Base-by-base conservation (phyloP, 2,888 invertebrate species). In the Drosophila falleni region DNA sequence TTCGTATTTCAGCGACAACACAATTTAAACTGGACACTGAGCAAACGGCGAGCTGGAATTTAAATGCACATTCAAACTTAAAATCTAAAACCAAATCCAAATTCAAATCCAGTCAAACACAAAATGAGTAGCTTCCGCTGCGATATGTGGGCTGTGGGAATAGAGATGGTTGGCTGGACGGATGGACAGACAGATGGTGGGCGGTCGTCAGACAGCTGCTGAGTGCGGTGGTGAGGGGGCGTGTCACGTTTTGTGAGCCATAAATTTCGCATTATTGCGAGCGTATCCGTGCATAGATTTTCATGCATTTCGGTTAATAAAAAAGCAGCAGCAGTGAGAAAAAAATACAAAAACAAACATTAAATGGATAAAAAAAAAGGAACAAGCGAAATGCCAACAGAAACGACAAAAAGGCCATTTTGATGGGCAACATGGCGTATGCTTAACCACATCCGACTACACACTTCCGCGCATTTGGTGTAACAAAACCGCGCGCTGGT, bases 391-490 rank as follows among this genome's bases (percentile, higher is more conserved):
- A 33, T 49, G 47, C 31, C 37, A 39, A 35, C 53, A 56, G 64
- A 50, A 46, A 37, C 69, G 53, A 41, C 51, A 51, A 68, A 62
- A 62, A 65, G 51, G 44, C 53, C 58, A 74, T 74, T 86, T 86
- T 89, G 82, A 89, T 89, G 89, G 78, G 64, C 88, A 85, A 81
- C 85, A 85, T 87, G 88, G 89, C 88, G 86, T 89, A 87, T 89
- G 82, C 85, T 87, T 89, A 89, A 80, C 86, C 89, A 75, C 89
- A 87, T 89, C 87, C 82, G 76, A 89, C 85, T 84, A 87, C 86
- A 84, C 80, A 89, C 89, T 87, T 86, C 87, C 88, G 89, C 88
- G 82, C 89, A 87, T 89, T 87, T 87, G 86, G 86, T 79, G 87
- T 79, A 85, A 80, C 78, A 89, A 89, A 89, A 87, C 86, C 86